Evolutionary conservation across 2,113 vertebrate genomes (phyloP).

Genomic region (Macquaria ambigua): DNA sequence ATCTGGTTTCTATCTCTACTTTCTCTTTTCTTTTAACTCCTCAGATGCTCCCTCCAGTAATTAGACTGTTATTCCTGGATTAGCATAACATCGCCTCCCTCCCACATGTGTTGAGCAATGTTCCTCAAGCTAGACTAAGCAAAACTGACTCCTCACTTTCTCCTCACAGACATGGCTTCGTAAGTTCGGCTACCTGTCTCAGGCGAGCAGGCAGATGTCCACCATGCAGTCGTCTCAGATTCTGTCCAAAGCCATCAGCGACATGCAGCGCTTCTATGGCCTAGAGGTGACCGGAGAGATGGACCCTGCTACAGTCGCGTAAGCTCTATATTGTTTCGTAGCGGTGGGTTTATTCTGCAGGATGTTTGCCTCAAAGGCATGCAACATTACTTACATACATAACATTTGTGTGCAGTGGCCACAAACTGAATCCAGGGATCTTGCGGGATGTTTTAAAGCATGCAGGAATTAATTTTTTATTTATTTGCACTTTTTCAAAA

Average conservation of each 20-base stretch:
- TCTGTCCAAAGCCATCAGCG: slow-evolving; percentile 88
- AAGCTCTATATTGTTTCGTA: slow-evolving; percentile 62
- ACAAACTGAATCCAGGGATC: background rate
- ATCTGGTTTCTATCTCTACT: slow-evolving; percentile 72
- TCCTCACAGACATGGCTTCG: slow-evolving; percentile 91
- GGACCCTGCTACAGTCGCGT: slow-evolving; percentile 89
- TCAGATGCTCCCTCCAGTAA: slow-evolving; percentile 41
- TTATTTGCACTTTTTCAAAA: background rate
- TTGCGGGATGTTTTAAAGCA: background rate
- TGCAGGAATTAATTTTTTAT: background rate
- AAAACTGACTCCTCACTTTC: background rate
- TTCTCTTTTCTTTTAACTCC: slow-evolving; percentile 51
- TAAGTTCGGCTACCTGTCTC: slow-evolving; percentile 94
- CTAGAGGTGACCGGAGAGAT: slow-evolving; percentile 90
- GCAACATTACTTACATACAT: no score
- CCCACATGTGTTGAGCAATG: background rate
- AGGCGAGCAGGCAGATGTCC: slow-evolving; percentile 93
- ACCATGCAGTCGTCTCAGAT: slow-evolving; percentile 94
- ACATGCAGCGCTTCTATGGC: slow-evolving; percentile 97
- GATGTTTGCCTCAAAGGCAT: background rate
- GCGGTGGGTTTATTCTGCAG: background rate
- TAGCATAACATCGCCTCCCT: slow-evolving; percentile 3
- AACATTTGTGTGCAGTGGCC: background rate
- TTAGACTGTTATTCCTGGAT: slow-evolving; percentile 18
- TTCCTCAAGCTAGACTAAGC: background rate